These are phyloP conservation scores for Amazona vittata DNA, from an alignment of 2,113 vertebrate genomes.

Conservation along the genomic window DNA sequence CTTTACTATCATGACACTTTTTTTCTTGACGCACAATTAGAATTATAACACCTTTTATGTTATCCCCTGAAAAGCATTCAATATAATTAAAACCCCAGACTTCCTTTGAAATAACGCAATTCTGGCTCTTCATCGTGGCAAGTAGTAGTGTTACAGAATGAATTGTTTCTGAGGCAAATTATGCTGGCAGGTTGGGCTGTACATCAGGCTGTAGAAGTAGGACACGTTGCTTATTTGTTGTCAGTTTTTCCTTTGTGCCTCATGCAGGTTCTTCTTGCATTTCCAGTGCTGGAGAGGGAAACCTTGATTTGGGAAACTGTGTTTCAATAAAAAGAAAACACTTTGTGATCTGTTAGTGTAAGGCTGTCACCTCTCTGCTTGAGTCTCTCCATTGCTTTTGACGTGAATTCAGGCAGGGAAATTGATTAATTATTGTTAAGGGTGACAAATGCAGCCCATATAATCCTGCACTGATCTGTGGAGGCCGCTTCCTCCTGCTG, in stretches of 20 bases:
- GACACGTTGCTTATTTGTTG: background rate
- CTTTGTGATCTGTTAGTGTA: background rate
- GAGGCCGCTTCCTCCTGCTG: background rate
- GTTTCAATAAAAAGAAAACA: background rate
- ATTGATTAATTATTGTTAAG: background rate
- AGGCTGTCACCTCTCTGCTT: background rate
- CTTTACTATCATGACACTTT: background rate
- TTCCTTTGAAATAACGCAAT: background rate
- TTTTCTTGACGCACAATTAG: background rate
- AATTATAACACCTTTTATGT: background rate
- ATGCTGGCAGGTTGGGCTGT: background rate
- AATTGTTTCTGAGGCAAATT: background rate
- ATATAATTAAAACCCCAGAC: background rate
- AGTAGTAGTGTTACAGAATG: background rate
- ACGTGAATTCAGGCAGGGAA: background rate
- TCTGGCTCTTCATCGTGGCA: background rate
- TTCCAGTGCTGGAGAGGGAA: background rate
- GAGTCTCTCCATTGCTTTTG: background rate
- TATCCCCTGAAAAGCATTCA: background rate
- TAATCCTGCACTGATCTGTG: rapidly evolving
- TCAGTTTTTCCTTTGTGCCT: background rate
- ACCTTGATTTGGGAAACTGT: background rate
- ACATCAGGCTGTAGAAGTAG: background rate
- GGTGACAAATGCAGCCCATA: background rate
- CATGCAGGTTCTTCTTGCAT: background rate